A percentile compares a stretch with the other conserved stretches of the same genome.
Evolutionary conservation across 1,140 invertebrate genomes (phyloP).

Genomic region (Littorina saxatilis): DNA sequence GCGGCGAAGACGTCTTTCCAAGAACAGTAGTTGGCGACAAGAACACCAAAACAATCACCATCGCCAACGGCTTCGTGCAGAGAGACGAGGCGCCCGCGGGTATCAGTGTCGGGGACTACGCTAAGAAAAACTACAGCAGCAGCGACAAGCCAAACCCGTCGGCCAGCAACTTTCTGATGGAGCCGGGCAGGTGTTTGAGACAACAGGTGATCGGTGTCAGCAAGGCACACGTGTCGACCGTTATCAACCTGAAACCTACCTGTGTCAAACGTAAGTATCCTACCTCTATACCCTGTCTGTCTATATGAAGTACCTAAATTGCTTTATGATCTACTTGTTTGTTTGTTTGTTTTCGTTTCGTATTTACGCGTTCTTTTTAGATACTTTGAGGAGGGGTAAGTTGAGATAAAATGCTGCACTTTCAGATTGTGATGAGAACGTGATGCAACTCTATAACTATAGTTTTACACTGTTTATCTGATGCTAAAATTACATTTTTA

Average conservation of each 20-base stretch:
- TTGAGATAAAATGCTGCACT: too few relatives aligned
- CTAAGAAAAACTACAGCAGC: constrained; percentile 30
- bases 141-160: constrained; percentile 5
- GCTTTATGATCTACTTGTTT: too few relatives aligned
- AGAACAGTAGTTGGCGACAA: constrained; percentile 41
- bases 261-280: constrained; percentile 43
- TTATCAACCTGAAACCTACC: constrained; percentile 28
- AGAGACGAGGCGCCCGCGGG: constrained; percentile 35
- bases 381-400: too few relatives aligned
- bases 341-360: too few relatives aligned
- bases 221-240: constrained; percentile 40
- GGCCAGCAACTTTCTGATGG: constrained; percentile 40
- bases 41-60: constrained; percentile 32
- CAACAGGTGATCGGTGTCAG: constrained; percentile 43
- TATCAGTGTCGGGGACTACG: constrained; percentile 34
- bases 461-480: too few relatives aligned
- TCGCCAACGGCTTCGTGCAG: constrained; percentile 41
- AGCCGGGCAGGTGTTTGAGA: constrained; percentile 49
- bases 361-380: too few relatives aligned
- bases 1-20: constrained; percentile 46
- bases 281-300: not conserved
- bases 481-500: too few relatives aligned
- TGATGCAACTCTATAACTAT: too few relatives aligned
- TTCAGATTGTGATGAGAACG: too few relatives aligned
- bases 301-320: too few relatives aligned